These are phyloP conservation scores for Pterocles gutturalis DNA, from an alignment of 2,113 vertebrate species.

Conservation along the genomic window DNA sequence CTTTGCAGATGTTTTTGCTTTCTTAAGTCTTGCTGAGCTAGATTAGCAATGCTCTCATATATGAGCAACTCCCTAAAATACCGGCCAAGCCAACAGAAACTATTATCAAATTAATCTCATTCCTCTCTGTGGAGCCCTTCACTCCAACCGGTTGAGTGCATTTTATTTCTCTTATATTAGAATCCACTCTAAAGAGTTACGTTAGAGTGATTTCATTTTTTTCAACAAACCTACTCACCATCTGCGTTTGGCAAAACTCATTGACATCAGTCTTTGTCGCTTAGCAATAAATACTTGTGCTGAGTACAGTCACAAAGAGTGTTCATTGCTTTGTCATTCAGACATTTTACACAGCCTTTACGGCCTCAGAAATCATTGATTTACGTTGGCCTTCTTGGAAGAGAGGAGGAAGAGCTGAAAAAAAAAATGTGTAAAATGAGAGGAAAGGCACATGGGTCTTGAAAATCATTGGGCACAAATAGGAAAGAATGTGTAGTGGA, in stretches of 20 bases:
- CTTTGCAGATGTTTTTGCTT: background rate
- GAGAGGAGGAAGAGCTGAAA: constrained; percentile 8
- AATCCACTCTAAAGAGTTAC: constrained; percentile 59
- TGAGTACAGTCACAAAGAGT: constrained; percentile 59
- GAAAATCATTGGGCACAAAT: background rate
- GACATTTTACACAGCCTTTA: constrained; percentile 58
- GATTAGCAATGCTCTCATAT: background rate
- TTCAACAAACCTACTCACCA: constrained; percentile 79
- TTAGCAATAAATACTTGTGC: constrained; percentile 77
- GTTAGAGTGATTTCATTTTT: constrained; percentile 71
- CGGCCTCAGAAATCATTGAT: background rate
- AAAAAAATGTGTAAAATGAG: background rate
- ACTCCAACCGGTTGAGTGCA: background rate
- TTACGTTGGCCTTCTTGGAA: constrained; percentile 1
- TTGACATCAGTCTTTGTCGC: constrained; percentile 76
- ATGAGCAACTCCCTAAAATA: background rate
- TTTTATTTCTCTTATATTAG: constrained; percentile 62
- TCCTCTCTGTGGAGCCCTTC: background rate
- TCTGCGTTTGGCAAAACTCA: constrained; percentile 77
- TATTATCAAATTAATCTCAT: constrained; percentile 43
- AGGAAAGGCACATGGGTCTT: background rate
- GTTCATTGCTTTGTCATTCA: constrained; percentile 76
- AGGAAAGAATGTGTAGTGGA: background rate
- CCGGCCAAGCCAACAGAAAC: background rate
- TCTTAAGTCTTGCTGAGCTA: background rate